A percentile compares a stretch with the other conserved stretches of the same genome.
Conservation (phyloP, 2,113 vertebrate genomes). For the Sterna hirundo region DNA sequence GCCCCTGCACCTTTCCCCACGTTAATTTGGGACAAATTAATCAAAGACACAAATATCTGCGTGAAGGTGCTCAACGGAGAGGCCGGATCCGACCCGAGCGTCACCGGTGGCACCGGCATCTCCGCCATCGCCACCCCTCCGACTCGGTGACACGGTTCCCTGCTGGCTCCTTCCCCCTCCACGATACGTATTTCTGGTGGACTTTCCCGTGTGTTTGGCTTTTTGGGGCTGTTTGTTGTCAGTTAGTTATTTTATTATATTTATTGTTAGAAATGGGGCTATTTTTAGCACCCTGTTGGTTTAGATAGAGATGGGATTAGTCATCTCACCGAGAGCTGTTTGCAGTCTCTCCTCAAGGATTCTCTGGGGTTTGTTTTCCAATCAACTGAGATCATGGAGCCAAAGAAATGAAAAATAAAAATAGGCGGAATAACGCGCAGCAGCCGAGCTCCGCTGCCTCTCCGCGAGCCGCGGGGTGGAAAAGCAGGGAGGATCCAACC, state of each 20-base stretch:
- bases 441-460: not conserved
- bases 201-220: not conserved
- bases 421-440: not conserved
- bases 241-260: conserved; percentile 26
- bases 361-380: conserved; percentile 61
- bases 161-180: not conserved
- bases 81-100: fast-evolving
- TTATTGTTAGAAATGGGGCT: conserved; percentile 57
- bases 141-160: not conserved
- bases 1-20: fast-evolving
- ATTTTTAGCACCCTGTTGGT: conserved; percentile 55
- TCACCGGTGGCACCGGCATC: not conserved
- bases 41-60: not conserved
- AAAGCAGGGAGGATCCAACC: not conserved
- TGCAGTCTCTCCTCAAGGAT: conserved; percentile 57
- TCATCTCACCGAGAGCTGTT: conserved; percentile 56
- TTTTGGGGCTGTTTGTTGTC: conserved; percentile 55
- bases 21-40: not conserved
- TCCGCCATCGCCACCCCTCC: fast-evolving
- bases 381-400: conserved; percentile 27
- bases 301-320: conserved; percentile 51
- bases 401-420: conserved; percentile 49
- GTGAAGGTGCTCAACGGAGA: fast-evolving
- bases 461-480: not conserved
- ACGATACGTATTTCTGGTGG: not conserved